Evolutionary conservation across 2,888 invertebrate genomes (phyloP).

Genomic region (Bembecia ichneumoniformis): DNA sequence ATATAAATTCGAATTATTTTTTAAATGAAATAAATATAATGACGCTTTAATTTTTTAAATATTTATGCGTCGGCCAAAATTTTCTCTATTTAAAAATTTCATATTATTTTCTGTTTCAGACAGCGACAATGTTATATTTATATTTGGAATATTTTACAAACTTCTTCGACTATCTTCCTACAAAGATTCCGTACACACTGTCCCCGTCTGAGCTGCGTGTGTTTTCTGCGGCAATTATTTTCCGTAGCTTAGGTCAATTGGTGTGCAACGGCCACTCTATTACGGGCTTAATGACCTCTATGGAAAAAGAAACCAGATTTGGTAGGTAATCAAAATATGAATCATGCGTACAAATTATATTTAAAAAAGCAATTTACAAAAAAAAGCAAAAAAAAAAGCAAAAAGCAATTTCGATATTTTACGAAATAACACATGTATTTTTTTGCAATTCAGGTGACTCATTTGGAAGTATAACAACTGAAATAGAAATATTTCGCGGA

Average conservation of each 20-base stretch:
- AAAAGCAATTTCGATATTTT: too few species aligned
- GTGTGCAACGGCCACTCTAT: constrained; percentile 84
- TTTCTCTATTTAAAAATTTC: background rate
- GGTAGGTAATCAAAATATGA: too few species aligned
- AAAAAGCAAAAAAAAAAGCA: too few species aligned
- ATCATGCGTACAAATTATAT: background rate
- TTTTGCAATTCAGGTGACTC: too few species aligned
- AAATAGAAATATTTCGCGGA: constrained; percentile 68
- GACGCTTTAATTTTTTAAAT: too few species aligned
- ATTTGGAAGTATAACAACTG: constrained; percentile 32
- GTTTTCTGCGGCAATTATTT: constrained; percentile 76
- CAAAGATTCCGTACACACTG: constrained; percentile 38
- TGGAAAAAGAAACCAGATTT: constrained; percentile 17
- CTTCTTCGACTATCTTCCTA: constrained; percentile 72
- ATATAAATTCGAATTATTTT: too few species aligned
- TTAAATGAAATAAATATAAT: too few species aligned
- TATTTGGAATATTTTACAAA: constrained; percentile 77
- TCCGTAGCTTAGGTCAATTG: constrained; percentile 85
- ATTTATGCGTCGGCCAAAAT: too few species aligned
- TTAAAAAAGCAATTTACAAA: background rate
- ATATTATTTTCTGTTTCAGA: constrained; percentile 51
- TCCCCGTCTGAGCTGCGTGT: constrained; percentile 43
- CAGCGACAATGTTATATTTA: constrained; percentile 75
- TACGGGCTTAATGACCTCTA: constrained; percentile 28
- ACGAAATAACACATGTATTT: too few species aligned